Evolutionary conservation across 1,140 invertebrate species (phyloP).

Genomic region (Tetramorium parvispinum): DNA sequence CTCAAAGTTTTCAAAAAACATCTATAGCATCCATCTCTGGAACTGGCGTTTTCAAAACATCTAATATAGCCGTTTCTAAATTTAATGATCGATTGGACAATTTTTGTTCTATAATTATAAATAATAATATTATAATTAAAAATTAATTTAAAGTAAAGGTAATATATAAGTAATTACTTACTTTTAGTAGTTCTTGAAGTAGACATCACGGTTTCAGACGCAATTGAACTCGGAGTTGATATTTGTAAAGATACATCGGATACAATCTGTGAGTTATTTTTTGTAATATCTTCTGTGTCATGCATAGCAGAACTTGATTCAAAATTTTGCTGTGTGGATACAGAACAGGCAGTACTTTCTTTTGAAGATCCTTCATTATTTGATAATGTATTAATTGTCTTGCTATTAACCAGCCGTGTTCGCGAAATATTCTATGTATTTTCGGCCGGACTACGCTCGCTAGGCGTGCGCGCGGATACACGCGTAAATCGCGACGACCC

Average conservation of each 20-base stretch:
- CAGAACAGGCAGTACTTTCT: too few species aligned
- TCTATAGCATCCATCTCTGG: not conserved
- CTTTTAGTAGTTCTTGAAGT: not conserved
- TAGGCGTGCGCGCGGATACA: too few species aligned
- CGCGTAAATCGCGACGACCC: too few species aligned
- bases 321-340: too few species aligned
- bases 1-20: conserved; percentile 1
- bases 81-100: not conserved
- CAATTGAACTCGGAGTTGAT: too few species aligned
- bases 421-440: too few species aligned
- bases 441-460: too few species aligned
- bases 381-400: too few species aligned
- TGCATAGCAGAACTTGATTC: too few species aligned
- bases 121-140: not conserved
- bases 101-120: conserved; percentile 4
- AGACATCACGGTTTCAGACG: not conserved
- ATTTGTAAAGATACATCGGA: not conserved
- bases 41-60: not conserved
- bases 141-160: too few species aligned
- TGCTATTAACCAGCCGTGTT: too few species aligned
- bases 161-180: not conserved
- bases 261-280: not conserved
- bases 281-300: not conserved
- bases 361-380: too few species aligned
- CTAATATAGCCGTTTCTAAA: not conserved